Evolutionary conservation across 2,888 invertebrate species (phyloP).

Genomic region (Sthenelais limicola): DNA sequence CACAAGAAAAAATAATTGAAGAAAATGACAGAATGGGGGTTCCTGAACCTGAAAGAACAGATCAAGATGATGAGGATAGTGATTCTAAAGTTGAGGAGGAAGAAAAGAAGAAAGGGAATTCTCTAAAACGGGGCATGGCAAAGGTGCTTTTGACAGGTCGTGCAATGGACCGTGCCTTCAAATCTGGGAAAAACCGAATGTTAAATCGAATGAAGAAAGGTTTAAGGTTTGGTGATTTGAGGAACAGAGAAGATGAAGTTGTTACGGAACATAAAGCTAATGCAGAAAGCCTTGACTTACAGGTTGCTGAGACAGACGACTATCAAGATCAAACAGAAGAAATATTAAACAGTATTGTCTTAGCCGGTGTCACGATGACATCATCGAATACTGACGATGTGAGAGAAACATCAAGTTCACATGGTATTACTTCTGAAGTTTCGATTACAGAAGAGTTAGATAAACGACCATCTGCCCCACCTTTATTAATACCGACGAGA

Average conservation of each 20-base stretch:
- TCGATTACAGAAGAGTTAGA: no score
- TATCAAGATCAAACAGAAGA: no score
- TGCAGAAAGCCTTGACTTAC: no score
- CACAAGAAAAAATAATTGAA: no score
- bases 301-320: no score
- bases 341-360: no score
- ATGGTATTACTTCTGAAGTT: no score
- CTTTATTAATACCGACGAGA: background rate
- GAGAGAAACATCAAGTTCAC: no score
- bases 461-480: no score
- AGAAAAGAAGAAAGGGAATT: background rate
- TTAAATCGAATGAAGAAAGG: constrained; percentile 3
- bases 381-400: background rate
- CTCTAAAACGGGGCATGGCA: constrained; percentile 7
- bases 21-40: no score
- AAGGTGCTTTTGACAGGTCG: background rate
- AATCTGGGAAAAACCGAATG: constrained; percentile 1
- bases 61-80: background rate
- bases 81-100: background rate
- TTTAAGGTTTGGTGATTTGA: background rate
- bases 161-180: background rate
- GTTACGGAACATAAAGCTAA: background rate
- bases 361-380: background rate
- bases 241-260: background rate
- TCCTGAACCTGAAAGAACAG: background rate